Conservation (phyloP, 2,113 vertebrate genomes). For the Odocoileus hemionus region DNA sequence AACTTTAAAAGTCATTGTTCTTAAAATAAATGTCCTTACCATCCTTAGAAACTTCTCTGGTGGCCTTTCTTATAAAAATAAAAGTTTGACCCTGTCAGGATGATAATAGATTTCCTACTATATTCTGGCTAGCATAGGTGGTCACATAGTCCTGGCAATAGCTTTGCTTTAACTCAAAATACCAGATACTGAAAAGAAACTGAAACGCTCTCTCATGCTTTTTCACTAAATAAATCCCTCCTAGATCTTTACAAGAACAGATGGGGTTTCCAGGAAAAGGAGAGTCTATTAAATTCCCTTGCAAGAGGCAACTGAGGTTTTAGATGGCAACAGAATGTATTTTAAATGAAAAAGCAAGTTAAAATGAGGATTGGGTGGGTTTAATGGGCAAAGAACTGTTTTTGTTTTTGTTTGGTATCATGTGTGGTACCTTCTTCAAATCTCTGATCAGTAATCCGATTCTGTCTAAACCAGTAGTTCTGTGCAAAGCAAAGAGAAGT, state of each 20-base stretch:
- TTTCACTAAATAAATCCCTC: conserved; percentile 26
- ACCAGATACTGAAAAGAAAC: background rate
- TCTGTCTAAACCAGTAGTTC: background rate
- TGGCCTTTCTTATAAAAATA: background rate
- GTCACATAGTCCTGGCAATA: background rate
- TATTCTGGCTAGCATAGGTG: background rate
- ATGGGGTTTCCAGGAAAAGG: background rate
- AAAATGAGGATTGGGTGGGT: background rate
- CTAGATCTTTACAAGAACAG: background rate
- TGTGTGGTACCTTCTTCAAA: background rate
- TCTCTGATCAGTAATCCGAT: background rate
- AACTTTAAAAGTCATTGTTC: background rate
- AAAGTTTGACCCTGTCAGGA: background rate
- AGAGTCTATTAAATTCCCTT: background rate
- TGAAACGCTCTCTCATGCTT: background rate
- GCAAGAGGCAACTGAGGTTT: background rate
- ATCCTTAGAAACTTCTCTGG: background rate
- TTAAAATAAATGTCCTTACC: background rate
- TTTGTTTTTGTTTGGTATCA: background rate
- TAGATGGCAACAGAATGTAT: background rate
- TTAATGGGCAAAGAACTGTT: background rate
- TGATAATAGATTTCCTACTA: background rate
- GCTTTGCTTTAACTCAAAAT: conserved; percentile 27
- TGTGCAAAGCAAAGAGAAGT: background rate
- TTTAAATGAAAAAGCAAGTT: conserved; percentile 28